Conservation (phyloP, 2,888 invertebrate genomes). For the Drosophila limbata region DNA sequence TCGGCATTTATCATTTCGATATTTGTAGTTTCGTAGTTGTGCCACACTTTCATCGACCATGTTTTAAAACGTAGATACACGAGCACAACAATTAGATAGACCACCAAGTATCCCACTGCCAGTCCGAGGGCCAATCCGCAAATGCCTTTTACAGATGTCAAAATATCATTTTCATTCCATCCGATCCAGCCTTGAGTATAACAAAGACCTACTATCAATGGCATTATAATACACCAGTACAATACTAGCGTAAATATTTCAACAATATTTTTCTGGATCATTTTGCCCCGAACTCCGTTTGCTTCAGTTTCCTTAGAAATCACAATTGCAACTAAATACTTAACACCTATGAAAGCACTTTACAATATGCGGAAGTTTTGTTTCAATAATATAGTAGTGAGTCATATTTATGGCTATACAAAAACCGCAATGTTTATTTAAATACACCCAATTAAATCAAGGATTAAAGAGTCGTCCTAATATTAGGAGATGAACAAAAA, state of each 20-base stretch:
- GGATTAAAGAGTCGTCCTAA: not conserved
- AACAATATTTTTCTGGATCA: conserved; percentile 34
- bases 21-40: not conserved
- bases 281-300: not conserved
- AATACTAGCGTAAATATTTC: conserved; percentile 31
- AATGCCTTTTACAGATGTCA: not conserved
- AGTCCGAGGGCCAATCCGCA: conserved; percentile 15
- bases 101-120: conserved; percentile 19
- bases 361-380: not conserved
- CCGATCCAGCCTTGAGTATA: not conserved
- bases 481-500: not conserved
- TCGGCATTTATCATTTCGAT: conserved; percentile 4
- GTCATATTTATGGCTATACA: not conserved
- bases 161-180: not conserved
- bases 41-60: conserved; percentile 3
- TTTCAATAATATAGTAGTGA: not conserved
- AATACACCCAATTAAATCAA: not conserved
- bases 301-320: not conserved
- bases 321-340: conserved; percentile 24
- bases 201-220: not conserved
- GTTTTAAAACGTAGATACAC: conserved; percentile 1
- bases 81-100: conserved; percentile 24
- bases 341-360: not conserved
- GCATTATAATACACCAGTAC: conserved; percentile 23
- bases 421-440: not conserved